These are phyloP conservation scores for Murina feae DNA, from an alignment of 2,113 vertebrate genomes.

Conservation along the genomic window DNA sequence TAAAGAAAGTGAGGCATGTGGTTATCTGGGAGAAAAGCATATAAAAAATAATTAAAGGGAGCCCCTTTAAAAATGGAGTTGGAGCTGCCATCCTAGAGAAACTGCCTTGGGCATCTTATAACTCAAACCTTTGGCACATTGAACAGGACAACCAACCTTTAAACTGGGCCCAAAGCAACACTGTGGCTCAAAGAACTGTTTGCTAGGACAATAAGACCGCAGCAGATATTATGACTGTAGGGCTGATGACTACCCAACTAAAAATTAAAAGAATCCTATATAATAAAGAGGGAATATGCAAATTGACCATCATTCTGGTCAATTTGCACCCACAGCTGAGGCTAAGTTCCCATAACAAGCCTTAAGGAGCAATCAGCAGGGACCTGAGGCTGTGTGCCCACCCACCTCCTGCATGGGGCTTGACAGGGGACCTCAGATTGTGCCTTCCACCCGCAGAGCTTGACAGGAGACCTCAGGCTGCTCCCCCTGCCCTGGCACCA, in stretches of 20 bases:
- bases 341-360: too few species aligned
- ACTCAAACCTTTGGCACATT: neutral
- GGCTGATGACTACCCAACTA: neutral
- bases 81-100: neutral
- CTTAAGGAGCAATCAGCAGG: too few species aligned
- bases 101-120: neutral
- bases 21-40: neutral
- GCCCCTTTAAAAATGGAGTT: neutral
- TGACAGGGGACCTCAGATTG: too few species aligned
- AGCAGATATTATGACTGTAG: neutral
- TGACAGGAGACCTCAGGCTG: too few species aligned
- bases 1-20: neutral
- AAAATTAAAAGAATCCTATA: neutral
- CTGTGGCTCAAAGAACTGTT: neutral
- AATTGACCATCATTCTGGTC: too few species aligned
- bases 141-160: neutral
- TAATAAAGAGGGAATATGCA: too few species aligned
- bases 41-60: neutral
- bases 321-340: too few species aligned
- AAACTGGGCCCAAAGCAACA: neutral
- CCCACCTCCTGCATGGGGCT: too few species aligned
- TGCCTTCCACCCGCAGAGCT: too few species aligned
- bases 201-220: neutral
- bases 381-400: too few species aligned
- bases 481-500: too few species aligned